Percentiles rank a stretch among this genome's conserved stretches.
Evolutionary conservation across 2,113 vertebrate species (phyloP).

Genomic region (Lasiurus cinereus): DNA sequence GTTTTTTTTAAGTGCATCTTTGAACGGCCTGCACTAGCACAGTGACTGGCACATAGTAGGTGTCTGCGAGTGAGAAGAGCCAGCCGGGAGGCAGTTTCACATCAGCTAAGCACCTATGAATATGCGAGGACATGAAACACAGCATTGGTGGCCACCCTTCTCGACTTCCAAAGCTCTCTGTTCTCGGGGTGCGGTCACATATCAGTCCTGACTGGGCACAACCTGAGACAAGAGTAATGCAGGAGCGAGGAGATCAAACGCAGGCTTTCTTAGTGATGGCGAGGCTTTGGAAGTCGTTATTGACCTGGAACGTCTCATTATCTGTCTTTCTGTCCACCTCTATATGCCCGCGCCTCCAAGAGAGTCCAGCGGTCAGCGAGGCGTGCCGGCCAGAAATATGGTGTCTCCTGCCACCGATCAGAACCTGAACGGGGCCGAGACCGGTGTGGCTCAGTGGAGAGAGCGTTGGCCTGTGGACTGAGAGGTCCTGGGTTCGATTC

Average conservation of each 20-base stretch:
- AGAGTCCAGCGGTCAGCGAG: conserved; percentile 45
- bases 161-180: conserved; percentile 1
- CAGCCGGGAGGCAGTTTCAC: rapidly evolving
- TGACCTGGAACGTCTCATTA: conserved; percentile 69
- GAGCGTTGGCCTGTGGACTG: too few relatives aligned
- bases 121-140: background rate
- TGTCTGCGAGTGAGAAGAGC: background rate
- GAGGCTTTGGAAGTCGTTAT: conserved; percentile 59
- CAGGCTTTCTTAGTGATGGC: conserved; percentile 68
- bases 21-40: background rate
- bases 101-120: background rate
- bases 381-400: background rate
- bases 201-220: conserved; percentile 42
- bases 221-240: conserved; percentile 44
- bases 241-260: conserved; percentile 65
- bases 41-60: background rate
- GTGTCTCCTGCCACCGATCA: too few relatives aligned
- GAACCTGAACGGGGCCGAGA: too few relatives aligned
- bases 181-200: background rate
- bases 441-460: too few relatives aligned
- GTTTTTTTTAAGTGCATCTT: background rate
- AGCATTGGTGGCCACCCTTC: background rate
- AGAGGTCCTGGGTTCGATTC: too few relatives aligned
- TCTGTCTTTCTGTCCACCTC: conserved; percentile 75
- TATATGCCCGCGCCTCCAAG: conserved; percentile 46